Conservation (phyloP, 2,797 vertebrate species). For the Sarcophilus harrisii region DNA sequence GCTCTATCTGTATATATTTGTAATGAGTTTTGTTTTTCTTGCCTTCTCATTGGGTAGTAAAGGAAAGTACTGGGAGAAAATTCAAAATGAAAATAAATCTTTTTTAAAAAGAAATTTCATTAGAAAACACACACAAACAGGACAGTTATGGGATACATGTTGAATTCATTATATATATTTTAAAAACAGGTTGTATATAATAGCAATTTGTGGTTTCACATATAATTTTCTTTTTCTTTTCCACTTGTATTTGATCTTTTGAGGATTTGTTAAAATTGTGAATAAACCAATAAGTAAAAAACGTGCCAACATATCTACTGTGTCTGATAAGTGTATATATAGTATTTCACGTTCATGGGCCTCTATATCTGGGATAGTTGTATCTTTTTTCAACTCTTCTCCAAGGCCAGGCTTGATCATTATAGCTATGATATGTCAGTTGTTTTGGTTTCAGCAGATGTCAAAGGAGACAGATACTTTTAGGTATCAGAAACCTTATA, state of each 20-base stretch:
- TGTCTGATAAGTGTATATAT: neutral
- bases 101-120: neutral
- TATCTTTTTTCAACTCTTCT: neutral
- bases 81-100: neutral
- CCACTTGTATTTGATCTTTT: neutral
- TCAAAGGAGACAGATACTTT: neutral
- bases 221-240: neutral
- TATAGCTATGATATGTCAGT: neutral
- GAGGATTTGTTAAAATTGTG: neutral
- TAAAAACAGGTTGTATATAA: neutral
- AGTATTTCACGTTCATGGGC: neutral
- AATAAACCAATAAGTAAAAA: neutral
- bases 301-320: neutral
- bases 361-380: neutral
- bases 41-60: neutral
- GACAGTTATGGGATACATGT: neutral
- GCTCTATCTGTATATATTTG: neutral
- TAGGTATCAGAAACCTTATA: neutral
- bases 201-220: neutral
- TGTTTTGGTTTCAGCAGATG: neutral
- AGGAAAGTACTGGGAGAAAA: neutral
- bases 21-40: neutral
- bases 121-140: neutral
- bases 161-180: neutral
- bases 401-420: neutral